A percentile compares a stretch with the other conserved stretches of the same genome.
These are phyloP conservation scores for Standfussiana lucernea DNA, from an alignment of 2,888 invertebrate genomes.

Conservation along the genomic window DNA sequence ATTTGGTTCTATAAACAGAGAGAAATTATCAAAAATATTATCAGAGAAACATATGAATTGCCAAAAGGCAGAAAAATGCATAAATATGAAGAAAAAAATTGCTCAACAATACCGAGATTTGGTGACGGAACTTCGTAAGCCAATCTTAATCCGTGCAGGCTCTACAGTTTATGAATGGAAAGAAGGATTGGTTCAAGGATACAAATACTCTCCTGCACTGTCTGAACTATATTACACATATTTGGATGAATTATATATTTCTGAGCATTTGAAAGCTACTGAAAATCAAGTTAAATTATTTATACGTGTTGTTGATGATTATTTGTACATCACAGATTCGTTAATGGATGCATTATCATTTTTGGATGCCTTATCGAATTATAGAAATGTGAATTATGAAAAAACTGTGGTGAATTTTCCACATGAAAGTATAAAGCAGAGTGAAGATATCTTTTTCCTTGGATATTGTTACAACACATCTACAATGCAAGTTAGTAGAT, in stretches of 20 bases:
- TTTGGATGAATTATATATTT: conserved; percentile 82
- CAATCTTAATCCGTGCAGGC: conserved; percentile 84
- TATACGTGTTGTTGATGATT: conserved; percentile 87
- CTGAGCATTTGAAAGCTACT: conserved; percentile 70
- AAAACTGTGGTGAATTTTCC: conserved; percentile 86
- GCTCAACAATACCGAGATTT: conserved; percentile 82
- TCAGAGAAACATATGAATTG: conserved; percentile 75
- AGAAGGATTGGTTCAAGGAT: conserved; percentile 87
- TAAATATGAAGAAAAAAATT: conserved; percentile 77
- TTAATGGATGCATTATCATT: conserved; percentile 81
- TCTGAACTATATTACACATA: conserved; percentile 86
- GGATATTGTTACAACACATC: conserved; percentile 84
- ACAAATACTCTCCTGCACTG: conserved; percentile 88
- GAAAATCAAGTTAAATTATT: conserved; percentile 78
- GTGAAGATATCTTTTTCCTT: conserved; percentile 82
- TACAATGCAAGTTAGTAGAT: conserved; percentile 83
- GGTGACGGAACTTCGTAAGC: conserved; percentile 80
- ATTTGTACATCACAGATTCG: conserved; percentile 86
- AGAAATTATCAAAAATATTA: conserved; percentile 80
- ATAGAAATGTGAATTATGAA: conserved; percentile 84
- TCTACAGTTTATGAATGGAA: conserved; percentile 88
- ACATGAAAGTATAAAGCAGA: conserved; percentile 75
- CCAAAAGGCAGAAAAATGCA: conserved; percentile 77
- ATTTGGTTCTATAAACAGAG: conserved; percentile 86
- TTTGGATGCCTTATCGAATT: conserved; percentile 80